A percentile compares a stretch with the other conserved stretches of the same genome.
Conservation (phyloP, 2,797 vertebrate genomes). For the Myripristis murdjan region DNA sequence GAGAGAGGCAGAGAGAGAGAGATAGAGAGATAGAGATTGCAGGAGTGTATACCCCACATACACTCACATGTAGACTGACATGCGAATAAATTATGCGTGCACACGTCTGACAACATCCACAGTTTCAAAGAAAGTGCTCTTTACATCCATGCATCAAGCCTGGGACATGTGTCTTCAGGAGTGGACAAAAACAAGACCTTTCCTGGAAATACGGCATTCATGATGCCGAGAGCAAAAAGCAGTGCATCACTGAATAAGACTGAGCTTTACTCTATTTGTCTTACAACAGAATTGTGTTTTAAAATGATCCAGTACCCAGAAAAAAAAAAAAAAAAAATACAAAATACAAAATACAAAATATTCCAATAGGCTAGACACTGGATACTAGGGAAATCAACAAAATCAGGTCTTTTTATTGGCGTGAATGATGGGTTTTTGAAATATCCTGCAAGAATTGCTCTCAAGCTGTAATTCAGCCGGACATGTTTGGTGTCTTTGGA, state of each 20-base stretch:
- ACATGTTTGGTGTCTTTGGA: too few relatives aligned
- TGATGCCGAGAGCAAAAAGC: neutral
- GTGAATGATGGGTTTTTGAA: too few relatives aligned
- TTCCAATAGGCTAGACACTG: too few relatives aligned
- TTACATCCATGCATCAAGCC: neutral
- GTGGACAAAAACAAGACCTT: neutral
- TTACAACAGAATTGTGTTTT: neutral
- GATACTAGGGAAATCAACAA: too few relatives aligned
- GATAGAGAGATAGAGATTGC: neutral
- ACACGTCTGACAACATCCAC: neutral
- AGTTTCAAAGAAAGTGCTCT: neutral
- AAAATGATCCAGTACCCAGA: neutral
- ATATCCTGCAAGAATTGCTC: too few relatives aligned
- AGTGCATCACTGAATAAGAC: neutral
- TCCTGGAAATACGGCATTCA: neutral
- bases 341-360: too few relatives aligned
- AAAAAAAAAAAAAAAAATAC: neutral
- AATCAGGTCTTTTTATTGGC: too few relatives aligned
- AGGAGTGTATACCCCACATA: neutral
- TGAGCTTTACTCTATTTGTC: neutral
- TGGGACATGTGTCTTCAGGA: neutral
- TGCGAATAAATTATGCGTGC: slow-evolving; percentile 5
- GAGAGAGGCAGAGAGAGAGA: neutral
- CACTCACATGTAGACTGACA: neutral
- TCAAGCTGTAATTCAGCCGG: too few relatives aligned